Evolutionary conservation across 1,140 invertebrate genomes (phyloP).

Genomic region (Delia radicum): DNA sequence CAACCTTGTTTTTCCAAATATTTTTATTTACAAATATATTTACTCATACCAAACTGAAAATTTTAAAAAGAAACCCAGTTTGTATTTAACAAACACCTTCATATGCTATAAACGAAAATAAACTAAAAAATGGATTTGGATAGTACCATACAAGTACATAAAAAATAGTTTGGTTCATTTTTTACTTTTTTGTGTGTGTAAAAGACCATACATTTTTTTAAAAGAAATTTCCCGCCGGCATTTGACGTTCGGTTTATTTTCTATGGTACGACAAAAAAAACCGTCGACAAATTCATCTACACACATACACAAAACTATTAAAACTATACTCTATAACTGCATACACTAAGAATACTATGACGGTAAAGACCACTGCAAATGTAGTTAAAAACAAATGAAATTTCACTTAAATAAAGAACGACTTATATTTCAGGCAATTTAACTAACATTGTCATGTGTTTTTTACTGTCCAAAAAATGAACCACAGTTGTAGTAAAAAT

Average conservation of each 20-base stretch:
- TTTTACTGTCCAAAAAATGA: too few relatives aligned
- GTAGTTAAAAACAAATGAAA: too few relatives aligned
- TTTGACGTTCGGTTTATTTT: not conserved
- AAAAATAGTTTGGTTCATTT: not conserved
- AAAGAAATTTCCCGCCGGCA: not conserved
- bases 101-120: not conserved
- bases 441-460: too few relatives aligned
- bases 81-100: not conserved
- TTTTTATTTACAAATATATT: not conserved
- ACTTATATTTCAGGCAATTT: too few relatives aligned
- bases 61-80: too few relatives aligned
- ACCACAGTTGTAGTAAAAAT: too few relatives aligned
- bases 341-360: too few relatives aligned
- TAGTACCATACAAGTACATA: not conserved
- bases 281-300: not conserved
- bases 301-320: not conserved
- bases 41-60: too few relatives aligned
- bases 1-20: not conserved
- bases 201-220: not conserved
- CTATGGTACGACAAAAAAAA: not conserved
- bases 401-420: too few relatives aligned
- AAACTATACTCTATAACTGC: too few relatives aligned
- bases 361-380: too few relatives aligned
- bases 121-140: not conserved
- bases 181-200: not conserved